Percentiles rank a stretch among this genome's conserved stretches.
Conservation (phyloP, 2,113 vertebrate species). For the Phycodurus eques region DNA sequence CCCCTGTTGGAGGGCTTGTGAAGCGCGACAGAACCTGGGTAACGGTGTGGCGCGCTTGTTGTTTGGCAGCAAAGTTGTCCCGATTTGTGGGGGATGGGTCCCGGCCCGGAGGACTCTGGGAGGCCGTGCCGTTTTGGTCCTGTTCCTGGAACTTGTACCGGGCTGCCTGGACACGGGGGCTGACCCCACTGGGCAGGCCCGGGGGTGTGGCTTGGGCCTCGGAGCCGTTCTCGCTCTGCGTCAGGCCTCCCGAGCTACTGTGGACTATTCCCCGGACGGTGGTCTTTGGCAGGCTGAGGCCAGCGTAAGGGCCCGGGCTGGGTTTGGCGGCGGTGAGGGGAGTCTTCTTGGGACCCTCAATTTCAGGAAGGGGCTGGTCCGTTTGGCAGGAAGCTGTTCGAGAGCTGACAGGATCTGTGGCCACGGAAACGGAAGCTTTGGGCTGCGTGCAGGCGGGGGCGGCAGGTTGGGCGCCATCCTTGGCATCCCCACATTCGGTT, state of each 20-base stretch:
- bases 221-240: conserved; percentile 84
- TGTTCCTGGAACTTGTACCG: conserved; percentile 97
- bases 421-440: conserved; percentile 79
- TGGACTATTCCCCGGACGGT: conserved; percentile 77
- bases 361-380: conserved; percentile 70
- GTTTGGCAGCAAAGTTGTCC: conserved; percentile 91
- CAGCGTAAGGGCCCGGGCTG: conserved; percentile 73
- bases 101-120: conserved; percentile 86
- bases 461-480: conserved; percentile 67
- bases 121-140: conserved; percentile 93
- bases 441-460: conserved; percentile 64
- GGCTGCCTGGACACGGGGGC: conserved; percentile 90
- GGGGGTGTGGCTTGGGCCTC: conserved; percentile 55
- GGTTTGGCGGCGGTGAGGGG: conserved; percentile 84
- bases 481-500: conserved; percentile 76
- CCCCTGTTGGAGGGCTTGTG: conserved; percentile 81
- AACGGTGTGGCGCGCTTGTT: conserved; percentile 94
- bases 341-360: conserved; percentile 81
- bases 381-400: conserved; percentile 85
- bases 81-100: conserved; percentile 92
- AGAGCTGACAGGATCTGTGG: conserved; percentile 77
- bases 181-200: conserved; percentile 79
- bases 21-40: conserved; percentile 95
- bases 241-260: conserved; percentile 70
- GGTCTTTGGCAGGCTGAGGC: conserved; percentile 79